Evolutionary conservation across 1,140 invertebrate species (phyloP).

Genomic region (Leptoteleia sp.): DNA sequence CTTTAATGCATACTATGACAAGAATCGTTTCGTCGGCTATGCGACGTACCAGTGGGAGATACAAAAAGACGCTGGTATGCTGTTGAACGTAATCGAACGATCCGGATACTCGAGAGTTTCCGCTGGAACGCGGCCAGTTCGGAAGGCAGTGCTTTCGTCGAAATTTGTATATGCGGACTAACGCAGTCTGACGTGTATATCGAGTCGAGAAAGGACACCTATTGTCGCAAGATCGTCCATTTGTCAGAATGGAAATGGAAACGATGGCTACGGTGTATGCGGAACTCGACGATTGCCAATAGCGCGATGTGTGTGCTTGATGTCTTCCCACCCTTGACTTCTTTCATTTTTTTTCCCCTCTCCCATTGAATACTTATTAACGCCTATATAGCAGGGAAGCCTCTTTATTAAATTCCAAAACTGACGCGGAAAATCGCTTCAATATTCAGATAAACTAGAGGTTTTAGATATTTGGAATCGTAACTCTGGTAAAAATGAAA

Average conservation of each 20-base stretch:
- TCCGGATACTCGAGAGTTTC: slow-evolving; percentile 61
- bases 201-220: slow-evolving; percentile 67
- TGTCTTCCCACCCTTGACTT: slow-evolving; percentile 7
- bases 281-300: slow-evolving; percentile 67
- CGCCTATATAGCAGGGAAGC: slow-evolving; percentile 58
- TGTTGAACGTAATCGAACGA: slow-evolving; percentile 70
- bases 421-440: no score
- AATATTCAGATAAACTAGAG: no score
- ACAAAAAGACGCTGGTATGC: slow-evolving; percentile 45
- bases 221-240: slow-evolving; percentile 72
- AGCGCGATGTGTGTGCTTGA: slow-evolving; percentile 28
- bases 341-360: slow-evolving; percentile 49
- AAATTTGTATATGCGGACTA: slow-evolving; percentile 72
- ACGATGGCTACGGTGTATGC: slow-evolving; percentile 54
- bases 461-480: no score
- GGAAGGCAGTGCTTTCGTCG: slow-evolving; percentile 73
- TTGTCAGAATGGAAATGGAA: slow-evolving; percentile 70
- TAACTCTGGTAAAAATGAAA: no score
- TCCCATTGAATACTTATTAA: slow-evolving; percentile 64
- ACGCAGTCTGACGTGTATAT: slow-evolving; percentile 68
- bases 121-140: slow-evolving; percentile 72
- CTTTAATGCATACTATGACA: no score
- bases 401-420: not conserved
- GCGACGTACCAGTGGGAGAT: slow-evolving; percentile 30
- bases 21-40: slow-evolving; percentile 41